Conservation (phyloP, 2,113 vertebrate genomes). For the Cacatua alba region DNA sequence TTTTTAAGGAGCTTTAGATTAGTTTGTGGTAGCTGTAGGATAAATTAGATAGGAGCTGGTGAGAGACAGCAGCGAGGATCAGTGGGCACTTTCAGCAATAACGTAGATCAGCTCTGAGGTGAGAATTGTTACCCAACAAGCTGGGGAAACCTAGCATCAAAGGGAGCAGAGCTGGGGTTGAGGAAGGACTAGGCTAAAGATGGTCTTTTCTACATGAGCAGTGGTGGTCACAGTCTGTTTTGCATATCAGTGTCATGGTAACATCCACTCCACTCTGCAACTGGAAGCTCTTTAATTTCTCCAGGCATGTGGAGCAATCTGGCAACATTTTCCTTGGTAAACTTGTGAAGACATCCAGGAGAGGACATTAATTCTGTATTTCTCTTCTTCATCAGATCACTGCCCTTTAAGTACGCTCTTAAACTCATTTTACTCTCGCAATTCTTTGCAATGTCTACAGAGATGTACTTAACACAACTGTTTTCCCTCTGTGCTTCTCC, state of each 20-base stretch:
- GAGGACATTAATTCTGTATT: background rate
- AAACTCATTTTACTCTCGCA: background rate
- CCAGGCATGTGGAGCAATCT: background rate
- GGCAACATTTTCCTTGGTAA: background rate
- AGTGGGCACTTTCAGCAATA: background rate
- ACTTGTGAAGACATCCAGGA: background rate
- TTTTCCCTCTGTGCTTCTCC: background rate
- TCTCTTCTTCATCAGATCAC: conserved; percentile 17
- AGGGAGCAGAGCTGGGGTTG: background rate
- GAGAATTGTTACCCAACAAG: background rate
- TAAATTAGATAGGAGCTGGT: background rate
- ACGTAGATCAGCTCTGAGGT: background rate
- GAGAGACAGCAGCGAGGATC: conserved; percentile 6
- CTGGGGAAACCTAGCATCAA: background rate
- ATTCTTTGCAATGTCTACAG: background rate
- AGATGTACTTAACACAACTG: background rate
- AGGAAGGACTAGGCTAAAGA: background rate
- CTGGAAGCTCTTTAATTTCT: background rate
- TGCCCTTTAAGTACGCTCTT: conserved; percentile 16
- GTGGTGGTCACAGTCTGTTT: background rate
- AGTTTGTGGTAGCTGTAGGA: background rate
- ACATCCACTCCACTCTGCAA: background rate
- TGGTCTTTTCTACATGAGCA: background rate
- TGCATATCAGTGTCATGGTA: too few relatives aligned
- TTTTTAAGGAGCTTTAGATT: background rate